Conservation (phyloP, 1,140 invertebrate genomes). For the Aradophagus sp. region DNA sequence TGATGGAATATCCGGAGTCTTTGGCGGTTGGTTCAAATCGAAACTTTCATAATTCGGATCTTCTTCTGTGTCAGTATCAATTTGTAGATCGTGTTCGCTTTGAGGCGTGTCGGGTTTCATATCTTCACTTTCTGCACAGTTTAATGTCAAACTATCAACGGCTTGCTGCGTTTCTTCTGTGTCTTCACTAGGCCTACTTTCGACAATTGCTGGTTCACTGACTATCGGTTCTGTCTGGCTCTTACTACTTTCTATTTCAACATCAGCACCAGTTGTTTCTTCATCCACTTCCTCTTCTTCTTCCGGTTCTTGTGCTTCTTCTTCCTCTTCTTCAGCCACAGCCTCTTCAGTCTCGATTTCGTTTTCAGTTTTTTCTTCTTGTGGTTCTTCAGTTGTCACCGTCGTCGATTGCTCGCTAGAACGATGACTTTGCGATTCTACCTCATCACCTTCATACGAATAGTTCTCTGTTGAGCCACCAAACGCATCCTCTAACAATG, state of each 20-base stretch:
- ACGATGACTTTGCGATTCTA: slow-evolving; percentile 14
- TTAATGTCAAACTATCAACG: slow-evolving; percentile 83
- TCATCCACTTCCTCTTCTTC: neutral
- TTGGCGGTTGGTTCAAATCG: slow-evolving; percentile 71
- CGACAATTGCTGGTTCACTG: too few relatives aligned
- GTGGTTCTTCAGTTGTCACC: slow-evolving; percentile 5
- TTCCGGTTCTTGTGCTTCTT: too few relatives aligned
- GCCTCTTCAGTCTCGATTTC: slow-evolving; percentile 4
- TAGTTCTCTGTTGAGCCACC: slow-evolving; percentile 78
- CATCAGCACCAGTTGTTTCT: too few relatives aligned
- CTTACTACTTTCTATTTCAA: too few relatives aligned
- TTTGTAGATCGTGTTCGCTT: slow-evolving; percentile 88
- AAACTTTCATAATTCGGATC: slow-evolving; percentile 77
- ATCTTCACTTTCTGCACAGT: slow-evolving; percentile 77
- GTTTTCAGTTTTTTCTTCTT: slow-evolving; percentile 10
- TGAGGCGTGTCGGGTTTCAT: slow-evolving; percentile 88
- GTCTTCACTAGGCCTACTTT: slow-evolving; percentile 79
- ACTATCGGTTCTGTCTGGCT: too few relatives aligned
- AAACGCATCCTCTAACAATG: slow-evolving; percentile 88
- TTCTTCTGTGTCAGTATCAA: slow-evolving; percentile 90
- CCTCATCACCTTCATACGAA: slow-evolving; percentile 73
- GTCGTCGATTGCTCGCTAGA: slow-evolving; percentile 7
- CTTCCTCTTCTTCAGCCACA: slow-evolving; percentile 9
- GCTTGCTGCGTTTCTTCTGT: slow-evolving; percentile 86
- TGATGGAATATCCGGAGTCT: slow-evolving; percentile 72